These are phyloP conservation scores for Mus spicilegus DNA, from an alignment of 2,113 vertebrate species.

Conservation along the genomic window DNA sequence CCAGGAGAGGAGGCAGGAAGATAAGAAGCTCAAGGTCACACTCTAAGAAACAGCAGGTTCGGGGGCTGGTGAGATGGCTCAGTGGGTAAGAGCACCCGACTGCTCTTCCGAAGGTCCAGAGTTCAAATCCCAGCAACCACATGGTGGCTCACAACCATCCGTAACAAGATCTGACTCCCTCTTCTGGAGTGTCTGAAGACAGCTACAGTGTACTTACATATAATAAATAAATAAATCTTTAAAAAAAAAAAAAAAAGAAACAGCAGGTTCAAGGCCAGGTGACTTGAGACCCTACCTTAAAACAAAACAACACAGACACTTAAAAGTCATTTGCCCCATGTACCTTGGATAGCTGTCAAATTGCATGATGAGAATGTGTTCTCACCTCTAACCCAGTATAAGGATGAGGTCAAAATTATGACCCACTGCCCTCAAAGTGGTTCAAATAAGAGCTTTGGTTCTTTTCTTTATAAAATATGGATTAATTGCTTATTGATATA, in stretches of 20 bases:
- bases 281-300: neutral
- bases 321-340: neutral
- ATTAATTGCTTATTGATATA: neutral
- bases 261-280: neutral
- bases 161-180: no score
- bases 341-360: neutral
- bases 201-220: no score
- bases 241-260: no score
- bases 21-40: neutral
- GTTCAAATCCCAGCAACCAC: no score
- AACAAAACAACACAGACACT: neutral
- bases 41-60: neutral
- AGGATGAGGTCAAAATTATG: neutral
- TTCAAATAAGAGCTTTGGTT: neutral
- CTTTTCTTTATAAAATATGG: neutral
- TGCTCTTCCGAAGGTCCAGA: no score
- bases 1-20: neutral
- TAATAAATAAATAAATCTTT: no score
- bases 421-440: neutral
- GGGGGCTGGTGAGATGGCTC: no score
- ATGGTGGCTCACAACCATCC: no score
- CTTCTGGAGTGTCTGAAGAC: no score
- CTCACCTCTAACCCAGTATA: neutral
- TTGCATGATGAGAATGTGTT: neutral
- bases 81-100: no score